Evolutionary conservation across 2,888 invertebrate genomes (phyloP).

Genomic region (Acrobasis repandana): DNA sequence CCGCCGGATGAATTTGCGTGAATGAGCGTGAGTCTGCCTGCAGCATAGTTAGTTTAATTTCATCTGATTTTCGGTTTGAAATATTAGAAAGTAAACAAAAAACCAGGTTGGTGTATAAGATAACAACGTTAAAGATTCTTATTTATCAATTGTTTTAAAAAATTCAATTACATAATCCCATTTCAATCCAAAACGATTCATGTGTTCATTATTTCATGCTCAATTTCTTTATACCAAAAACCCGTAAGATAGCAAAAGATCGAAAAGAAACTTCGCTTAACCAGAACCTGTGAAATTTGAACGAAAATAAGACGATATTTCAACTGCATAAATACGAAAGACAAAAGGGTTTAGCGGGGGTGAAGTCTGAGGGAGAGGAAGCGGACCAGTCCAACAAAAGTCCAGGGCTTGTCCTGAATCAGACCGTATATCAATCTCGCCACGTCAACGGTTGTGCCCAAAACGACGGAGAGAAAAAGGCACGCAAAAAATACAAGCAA

Average conservation of each 20-base stretch:
- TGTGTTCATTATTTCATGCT: slow-evolving; percentile 2
- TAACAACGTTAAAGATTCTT: too few relatives aligned
- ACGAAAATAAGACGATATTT: slow-evolving; percentile 71
- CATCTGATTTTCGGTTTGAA: too few relatives aligned
- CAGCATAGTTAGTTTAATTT: too few relatives aligned
- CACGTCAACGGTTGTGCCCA: slow-evolving; percentile 76
- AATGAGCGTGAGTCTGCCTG: too few relatives aligned
- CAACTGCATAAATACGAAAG: slow-evolving; percentile 73
- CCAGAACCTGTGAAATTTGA: slow-evolving; percentile 50
- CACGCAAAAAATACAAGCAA: slow-evolving; percentile 66
- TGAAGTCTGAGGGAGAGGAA: slow-evolving; percentile 39
- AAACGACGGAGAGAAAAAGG: slow-evolving; percentile 74
- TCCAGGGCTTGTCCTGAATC: slow-evolving; percentile 75
- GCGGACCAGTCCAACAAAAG: slow-evolving; percentile 76
- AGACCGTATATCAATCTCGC: slow-evolving; percentile 79
- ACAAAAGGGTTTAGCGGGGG: slow-evolving; percentile 59
- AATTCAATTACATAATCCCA: too few relatives aligned
- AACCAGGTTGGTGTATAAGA: too few relatives aligned
- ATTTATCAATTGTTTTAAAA: too few relatives aligned
- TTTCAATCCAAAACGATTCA: neutral
- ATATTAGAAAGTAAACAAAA: too few relatives aligned
- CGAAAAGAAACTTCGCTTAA: slow-evolving; percentile 34
- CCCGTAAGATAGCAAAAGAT: slow-evolving; percentile 19
- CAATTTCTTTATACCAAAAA: slow-evolving; percentile 8
- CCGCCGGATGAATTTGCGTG: too few relatives aligned